Conservation (phyloP, 1,140 invertebrate genomes). For the Neodiprion virginianus region DNA sequence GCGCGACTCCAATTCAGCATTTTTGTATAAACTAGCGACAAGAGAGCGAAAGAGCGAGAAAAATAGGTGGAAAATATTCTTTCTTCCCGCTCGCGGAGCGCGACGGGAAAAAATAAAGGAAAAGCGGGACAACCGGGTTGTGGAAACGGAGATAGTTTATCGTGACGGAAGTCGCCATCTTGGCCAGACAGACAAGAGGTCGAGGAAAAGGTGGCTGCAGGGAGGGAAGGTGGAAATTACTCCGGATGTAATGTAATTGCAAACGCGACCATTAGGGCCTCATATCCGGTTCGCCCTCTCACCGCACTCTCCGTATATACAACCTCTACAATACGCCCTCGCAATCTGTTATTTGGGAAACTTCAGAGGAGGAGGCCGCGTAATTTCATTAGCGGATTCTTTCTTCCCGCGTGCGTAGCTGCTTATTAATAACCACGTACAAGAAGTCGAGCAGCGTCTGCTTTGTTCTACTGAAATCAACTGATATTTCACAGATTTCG, state of each 20-base stretch:
- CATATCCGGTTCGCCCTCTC: not conserved
- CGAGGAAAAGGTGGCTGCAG: not conserved
- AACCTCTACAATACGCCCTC: too few species aligned
- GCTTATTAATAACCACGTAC: too few species aligned
- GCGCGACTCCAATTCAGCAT: too few species aligned
- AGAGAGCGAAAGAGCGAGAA: not conserved
- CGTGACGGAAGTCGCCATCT: not conserved
- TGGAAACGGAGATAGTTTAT: constrained; percentile 3
- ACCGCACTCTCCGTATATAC: not conserved
- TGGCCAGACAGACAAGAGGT: not conserved
- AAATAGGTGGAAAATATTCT: not conserved
- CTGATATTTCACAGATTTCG: too few species aligned
- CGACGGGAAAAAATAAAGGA: not conserved
- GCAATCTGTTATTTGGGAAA: too few species aligned
- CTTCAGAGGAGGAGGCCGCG: too few species aligned
- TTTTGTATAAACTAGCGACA: too few species aligned
- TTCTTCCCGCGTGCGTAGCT: too few species aligned
- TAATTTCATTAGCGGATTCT: too few species aligned
- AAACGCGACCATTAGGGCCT: constrained; percentile 1
- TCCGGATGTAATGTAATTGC: constrained; percentile 2
- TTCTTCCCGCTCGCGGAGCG: not conserved
- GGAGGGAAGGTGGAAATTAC: constrained; percentile 1
- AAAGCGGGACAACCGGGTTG: not conserved
- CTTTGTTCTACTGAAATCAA: too few species aligned
- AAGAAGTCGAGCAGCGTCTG: too few species aligned